Conservation (phyloP, 1,140 invertebrate genomes). For the Drosophila tropicalis region DNA sequence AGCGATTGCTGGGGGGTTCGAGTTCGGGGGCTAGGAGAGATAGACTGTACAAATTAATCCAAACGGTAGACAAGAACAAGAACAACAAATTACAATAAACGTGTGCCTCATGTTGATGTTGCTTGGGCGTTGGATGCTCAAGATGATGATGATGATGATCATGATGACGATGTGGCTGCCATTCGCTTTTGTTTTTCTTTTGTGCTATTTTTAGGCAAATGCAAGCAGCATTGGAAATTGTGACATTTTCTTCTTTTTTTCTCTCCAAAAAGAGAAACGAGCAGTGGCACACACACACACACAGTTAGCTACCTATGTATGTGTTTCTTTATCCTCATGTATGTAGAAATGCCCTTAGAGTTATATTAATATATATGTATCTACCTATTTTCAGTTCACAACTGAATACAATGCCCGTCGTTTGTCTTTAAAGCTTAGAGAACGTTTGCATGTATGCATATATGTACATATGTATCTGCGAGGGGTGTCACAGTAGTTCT, state of each 20-base stretch:
- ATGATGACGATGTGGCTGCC: slow-evolving; percentile 22
- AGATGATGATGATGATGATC: slow-evolving; percentile 21
- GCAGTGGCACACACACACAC: slow-evolving; percentile 23
- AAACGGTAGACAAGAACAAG: slow-evolving; percentile 63
- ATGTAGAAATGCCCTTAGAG: slow-evolving; percentile 17
- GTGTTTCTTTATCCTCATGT: background rate
- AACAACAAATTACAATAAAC: slow-evolving; percentile 69
- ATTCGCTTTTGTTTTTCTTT: slow-evolving; percentile 44
- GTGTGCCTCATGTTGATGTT: slow-evolving; percentile 45
- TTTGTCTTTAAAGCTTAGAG: background rate
- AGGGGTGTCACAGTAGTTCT: slow-evolving; percentile 13
- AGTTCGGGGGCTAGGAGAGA: background rate
- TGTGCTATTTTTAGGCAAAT: slow-evolving; percentile 62
- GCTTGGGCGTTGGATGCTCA: slow-evolving; percentile 19
- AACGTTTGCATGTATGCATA: background rate
- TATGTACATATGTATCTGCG: background rate
- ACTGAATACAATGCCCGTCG: slow-evolving; percentile 3
- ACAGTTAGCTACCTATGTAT: background rate
- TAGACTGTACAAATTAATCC: slow-evolving; percentile 76
- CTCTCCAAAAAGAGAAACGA: slow-evolving; percentile 16
- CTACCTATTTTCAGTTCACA: background rate
- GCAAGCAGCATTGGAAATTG: slow-evolving; percentile 63
- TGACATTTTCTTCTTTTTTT: slow-evolving; percentile 61
- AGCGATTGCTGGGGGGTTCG: background rate
- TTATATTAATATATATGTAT: slow-evolving; percentile 1